Evolutionary conservation across 2,113 vertebrate genomes (phyloP), one percentile per base, ranked within the genome.

Genomic region (Takifugu bimaculatus): DNA sequence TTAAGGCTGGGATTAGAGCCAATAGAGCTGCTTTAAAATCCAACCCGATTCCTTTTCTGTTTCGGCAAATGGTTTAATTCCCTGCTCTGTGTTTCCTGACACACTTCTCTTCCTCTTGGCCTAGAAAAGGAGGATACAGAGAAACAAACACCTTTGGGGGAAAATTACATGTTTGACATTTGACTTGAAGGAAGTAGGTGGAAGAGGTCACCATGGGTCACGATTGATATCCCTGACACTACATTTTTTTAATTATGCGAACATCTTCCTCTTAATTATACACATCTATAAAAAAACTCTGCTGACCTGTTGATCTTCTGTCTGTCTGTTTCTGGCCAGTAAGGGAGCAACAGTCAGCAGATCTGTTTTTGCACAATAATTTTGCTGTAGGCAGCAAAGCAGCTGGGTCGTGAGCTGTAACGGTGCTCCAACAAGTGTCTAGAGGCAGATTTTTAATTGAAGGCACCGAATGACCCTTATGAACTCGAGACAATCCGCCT

Each of bases 401-500:
- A 66, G 74, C 61, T 66, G 63, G 57, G 77, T 45, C 14, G 12
- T 15, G 65, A 74, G 65, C 69, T 60, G 61, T 83, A 85, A 85
- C 85, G 83, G 82, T 66, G 54, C 63, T 69, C 67, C 28, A 58
- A 60, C 76, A 67, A 74, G 68, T 71, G 72, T 85, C 82, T 82
- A 72, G 74, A 76, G 81, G 76, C 81, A 82, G 72, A 82, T 87
- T 86, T 32, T 88, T 86, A 88, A 89, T 87, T 88, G 85, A 89
- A 80, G 80, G 84, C 81, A 66, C 75, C 83, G 80, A 82, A 75
- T 73, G 82, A 85, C 70, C 78, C 54, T 63, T 68, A 70, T 72
- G 82, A 86, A 82, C 81, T 79, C 79, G 86, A 47, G 58, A 80
- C 55, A 39, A 57, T 55, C 75, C 70, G 76, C 74, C 68, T 61